A percentile compares a stretch with the other conserved stretches of the same genome.
Conservation (phyloP, 2,113 vertebrate genomes). For the Etia nguti region DNA sequence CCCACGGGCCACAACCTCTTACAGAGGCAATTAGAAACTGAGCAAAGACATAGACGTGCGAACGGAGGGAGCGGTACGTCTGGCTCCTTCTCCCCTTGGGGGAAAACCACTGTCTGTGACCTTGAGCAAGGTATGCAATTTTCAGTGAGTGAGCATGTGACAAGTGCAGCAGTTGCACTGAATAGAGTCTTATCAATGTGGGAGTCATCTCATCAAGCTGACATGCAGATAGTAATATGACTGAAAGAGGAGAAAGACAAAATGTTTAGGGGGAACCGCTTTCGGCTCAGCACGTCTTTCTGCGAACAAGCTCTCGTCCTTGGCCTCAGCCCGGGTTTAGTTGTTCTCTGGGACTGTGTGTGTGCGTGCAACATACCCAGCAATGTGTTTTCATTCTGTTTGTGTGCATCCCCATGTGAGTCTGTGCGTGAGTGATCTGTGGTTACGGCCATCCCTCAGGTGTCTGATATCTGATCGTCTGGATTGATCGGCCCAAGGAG, state of each 20-base stretch:
- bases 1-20: conserved; percentile 24
- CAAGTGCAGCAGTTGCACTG: conserved; percentile 14
- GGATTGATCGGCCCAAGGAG: conserved; percentile 72
- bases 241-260: conserved; percentile 30
- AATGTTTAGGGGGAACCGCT: conserved; percentile 11
- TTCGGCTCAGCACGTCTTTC: conserved; percentile 6
- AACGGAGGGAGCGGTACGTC: conserved; percentile 5
- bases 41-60: conserved; percentile 7
- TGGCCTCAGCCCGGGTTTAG: conserved; percentile 1
- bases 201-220: conserved; percentile 48
- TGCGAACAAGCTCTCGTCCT: neutral
- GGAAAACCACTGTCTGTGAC: conserved; percentile 43
- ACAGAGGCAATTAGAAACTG: conserved; percentile 42
- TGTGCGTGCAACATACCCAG: neutral
- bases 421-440: conserved; percentile 5
- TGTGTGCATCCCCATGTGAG: neutral
- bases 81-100: neutral
- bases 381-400: conserved; percentile 5
- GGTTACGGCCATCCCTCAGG: conserved; percentile 57
- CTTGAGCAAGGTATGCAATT: conserved; percentile 42
- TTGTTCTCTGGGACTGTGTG: neutral
- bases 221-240: conserved; percentile 45
- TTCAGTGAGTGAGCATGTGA: conserved; percentile 28
- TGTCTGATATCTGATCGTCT: conserved; percentile 71
- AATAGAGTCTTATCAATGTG: conserved; percentile 15